Base-by-base conservation (phyloP, 1,140 invertebrate species). In the Caenorhabditis tropicalis region DNA sequence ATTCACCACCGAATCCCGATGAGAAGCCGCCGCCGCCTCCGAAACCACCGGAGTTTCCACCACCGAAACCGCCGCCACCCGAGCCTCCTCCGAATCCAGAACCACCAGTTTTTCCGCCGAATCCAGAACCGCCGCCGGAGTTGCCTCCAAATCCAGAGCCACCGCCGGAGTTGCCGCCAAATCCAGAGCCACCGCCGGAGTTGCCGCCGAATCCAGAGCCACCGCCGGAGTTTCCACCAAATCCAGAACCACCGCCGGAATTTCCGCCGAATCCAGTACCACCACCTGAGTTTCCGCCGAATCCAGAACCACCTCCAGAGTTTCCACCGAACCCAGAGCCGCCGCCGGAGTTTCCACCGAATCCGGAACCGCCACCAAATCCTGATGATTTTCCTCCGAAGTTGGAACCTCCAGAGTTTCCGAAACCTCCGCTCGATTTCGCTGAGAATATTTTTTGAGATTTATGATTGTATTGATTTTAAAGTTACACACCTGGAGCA, bases 1-100 rank as follows among this genome's bases (percentile, higher is more conserved):
- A 56, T 53, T 24, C 70, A 16, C 33, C 83, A 7, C 48, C 48
- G 16, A 27, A 33, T 7, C 79, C 70, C 46, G 43, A 56, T n/a
- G n/a, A n/a, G n/a, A n/a, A n/a, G n/a, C n/a, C n/a, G 74, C 56
- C 39, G 46, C 58, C 58, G 24, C 65, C 83, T 9, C 49, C 83
- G 43, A 56, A 81, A 21, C 82, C 53, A 39, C 81, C 60, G 19
- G 29, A 51, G 29, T 49, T 24, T 24, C 82, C 39, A 29, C 60
- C 46, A 19, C 58, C 82, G 53, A 33, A 58, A 60, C 81, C 81
- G 16, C 39, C 33, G 4, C 81, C 81, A 10, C 21, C 21, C 19
- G 29, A 29, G 49, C 53, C 24, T 1, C 53, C 51, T 27, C 51
- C 53, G 9, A 56, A 56, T 16, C 53, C 53, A 29, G 5, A 16